phyloP scores from a whole-genome alignment of 2,888 invertebrate species.

The Dryobotodes eremita region DNA sequence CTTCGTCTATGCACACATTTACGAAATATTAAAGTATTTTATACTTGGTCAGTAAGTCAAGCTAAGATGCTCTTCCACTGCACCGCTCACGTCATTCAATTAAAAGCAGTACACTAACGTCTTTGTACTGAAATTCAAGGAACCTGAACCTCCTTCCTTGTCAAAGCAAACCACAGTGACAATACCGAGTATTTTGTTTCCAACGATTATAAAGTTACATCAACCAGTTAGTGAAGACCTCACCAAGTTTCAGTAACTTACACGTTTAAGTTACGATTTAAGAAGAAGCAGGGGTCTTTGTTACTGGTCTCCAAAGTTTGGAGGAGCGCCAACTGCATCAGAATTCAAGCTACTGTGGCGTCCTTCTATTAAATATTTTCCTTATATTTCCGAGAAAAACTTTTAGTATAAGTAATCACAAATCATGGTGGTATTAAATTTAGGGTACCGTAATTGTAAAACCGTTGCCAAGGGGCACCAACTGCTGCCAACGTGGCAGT shows the following conservation, averaged over 20 bases:
- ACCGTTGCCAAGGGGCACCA: conserved; percentile 9
- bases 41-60: not conserved
- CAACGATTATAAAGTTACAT: conserved; percentile 33
- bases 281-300: conserved; percentile 36
- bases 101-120: not conserved
- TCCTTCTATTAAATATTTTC: conserved; percentile 60
- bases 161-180: conserved; percentile 53
- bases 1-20: too few species aligned
- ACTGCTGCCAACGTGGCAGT: not conserved
- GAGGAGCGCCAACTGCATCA: conserved; percentile 65
- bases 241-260: conserved; percentile 28
- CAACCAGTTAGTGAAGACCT: conserved; percentile 39
- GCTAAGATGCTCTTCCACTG: not conserved
- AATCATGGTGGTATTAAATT: conserved; percentile 50
- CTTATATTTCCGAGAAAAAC: conserved; percentile 52
- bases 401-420: conserved; percentile 53
- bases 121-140: conserved; percentile 25
- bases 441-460: conserved; percentile 38
- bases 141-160: conserved; percentile 42
- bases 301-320: conserved; percentile 50
- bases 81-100: not conserved
- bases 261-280: conserved; percentile 19
- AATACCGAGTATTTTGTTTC: conserved; percentile 60
- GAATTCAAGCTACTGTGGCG: conserved; percentile 57
- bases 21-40: too few species aligned